Evolutionary conservation across 2,113 vertebrate genomes (phyloP).

Genomic region (Phrynocephalus versicolor): DNA sequence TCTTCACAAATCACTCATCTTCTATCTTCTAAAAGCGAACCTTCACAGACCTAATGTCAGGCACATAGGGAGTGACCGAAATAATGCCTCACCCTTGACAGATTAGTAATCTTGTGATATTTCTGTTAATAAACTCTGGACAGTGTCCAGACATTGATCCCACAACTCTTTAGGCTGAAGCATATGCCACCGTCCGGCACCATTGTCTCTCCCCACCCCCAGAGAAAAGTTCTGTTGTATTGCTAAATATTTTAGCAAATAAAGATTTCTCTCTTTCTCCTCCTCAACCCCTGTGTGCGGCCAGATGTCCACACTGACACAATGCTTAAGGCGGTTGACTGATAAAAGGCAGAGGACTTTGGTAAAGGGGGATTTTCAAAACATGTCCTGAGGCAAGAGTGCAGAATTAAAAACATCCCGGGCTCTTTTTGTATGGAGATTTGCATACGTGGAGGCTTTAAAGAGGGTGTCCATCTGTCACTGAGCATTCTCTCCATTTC

Average conservation of each 20-base stretch:
- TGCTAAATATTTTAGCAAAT: conserved; percentile 83
- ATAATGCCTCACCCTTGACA: not conserved
- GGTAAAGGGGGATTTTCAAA: conserved; percentile 93
- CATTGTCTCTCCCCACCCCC: conserved; percentile 58
- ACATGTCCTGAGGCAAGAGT: conserved; percentile 90
- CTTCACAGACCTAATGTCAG: no score
- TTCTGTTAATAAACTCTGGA: not conserved
- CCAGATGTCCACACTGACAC: conserved; percentile 97
- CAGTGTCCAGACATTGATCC: not conserved
- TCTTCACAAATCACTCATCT: not conserved
- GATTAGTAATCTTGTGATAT: not conserved
- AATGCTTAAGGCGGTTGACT: conserved; percentile 95
- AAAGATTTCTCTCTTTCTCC: conserved; percentile 65
- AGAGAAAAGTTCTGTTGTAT: conserved; percentile 68
- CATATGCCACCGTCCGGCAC: conserved; percentile 55
- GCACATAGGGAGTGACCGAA: not conserved
- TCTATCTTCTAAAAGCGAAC: not conserved
- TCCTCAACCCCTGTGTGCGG: conserved; percentile 66
- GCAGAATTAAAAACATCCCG: conserved; percentile 94
- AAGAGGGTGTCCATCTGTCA: conserved; percentile 92
- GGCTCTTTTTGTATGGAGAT: conserved; percentile 91
- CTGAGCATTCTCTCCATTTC: conserved; percentile 83
- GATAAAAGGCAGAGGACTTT: conserved; percentile 90
- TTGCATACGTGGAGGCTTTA: conserved; percentile 87
- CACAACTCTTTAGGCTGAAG: conserved; percentile 21